These are phyloP conservation scores for Diarsia dahlii DNA, from an alignment of 2,888 invertebrate species.

Conservation along the genomic window DNA sequence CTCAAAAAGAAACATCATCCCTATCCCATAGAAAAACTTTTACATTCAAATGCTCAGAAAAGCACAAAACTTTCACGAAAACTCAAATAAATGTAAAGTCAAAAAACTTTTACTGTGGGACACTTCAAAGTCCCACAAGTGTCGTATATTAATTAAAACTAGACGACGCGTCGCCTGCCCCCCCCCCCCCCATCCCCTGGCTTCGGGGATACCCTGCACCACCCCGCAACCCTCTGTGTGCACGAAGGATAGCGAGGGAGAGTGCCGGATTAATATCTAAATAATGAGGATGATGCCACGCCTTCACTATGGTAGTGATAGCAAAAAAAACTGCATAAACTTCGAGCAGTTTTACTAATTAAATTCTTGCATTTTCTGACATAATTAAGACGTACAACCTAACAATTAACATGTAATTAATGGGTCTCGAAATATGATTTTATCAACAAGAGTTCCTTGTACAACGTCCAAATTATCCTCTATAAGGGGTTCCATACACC, in stretches of 20 bases:
- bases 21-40: slow-evolving; percentile 27
- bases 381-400: too few species aligned
- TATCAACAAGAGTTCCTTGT: too few species aligned
- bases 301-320: slow-evolving; percentile 77
- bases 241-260: slow-evolving; percentile 70
- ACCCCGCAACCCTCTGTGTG: slow-evolving; percentile 44
- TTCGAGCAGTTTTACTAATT: not conserved
- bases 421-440: too few species aligned
- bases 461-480: too few species aligned
- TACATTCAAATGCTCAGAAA: not conserved
- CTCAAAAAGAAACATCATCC: not conserved
- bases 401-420: too few species aligned
- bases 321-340: slow-evolving; percentile 67
- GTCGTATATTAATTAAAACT: slow-evolving; percentile 83
- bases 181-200: slow-evolving; percentile 16
- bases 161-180: slow-evolving; percentile 59
- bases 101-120: slow-evolving; percentile 51
- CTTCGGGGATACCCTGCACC: slow-evolving; percentile 32
- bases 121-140: slow-evolving; percentile 70
- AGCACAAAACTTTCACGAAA: slow-evolving; percentile 43
- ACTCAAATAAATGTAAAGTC: slow-evolving; percentile 59
- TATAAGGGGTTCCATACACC: too few species aligned
- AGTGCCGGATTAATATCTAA: slow-evolving; percentile 89
- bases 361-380: not conserved
- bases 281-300: slow-evolving; percentile 88